Evolutionary conservation across 2,797 vertebrate genomes (phyloP), one percentile per base, ranked within the genome.

Genomic region (Percopsis omiscomaycus): DNA sequence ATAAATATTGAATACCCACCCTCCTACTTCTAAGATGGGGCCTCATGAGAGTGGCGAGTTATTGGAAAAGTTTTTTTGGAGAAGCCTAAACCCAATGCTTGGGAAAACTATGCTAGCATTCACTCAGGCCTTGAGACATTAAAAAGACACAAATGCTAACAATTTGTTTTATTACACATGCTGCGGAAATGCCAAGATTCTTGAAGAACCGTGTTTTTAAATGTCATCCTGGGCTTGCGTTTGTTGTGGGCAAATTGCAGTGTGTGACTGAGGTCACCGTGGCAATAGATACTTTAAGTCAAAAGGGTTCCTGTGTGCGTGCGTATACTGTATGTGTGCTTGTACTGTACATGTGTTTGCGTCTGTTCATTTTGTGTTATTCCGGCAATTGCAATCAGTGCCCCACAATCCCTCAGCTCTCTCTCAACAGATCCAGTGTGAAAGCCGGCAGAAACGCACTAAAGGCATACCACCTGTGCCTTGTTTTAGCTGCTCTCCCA

Each of bases 1-100:
- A n/a, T 72, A 68, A 75, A 78, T 60, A 68, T 52, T 64, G 27
- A 29, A 62, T 57, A 22, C 75, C 69, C 59, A 65, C 12, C 30
- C 30, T 15, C 53, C 37, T 9, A 37, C 30, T 63, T 60, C 44
- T 52, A 30, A 1, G 42, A 66, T 50, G 13, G 30, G n/a, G 13
- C 42, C 3, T 11, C 63, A 61, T 56, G 3, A 62, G 54, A 60
- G n/a, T 3, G 28, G 4, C 64, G 50, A 54, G 55, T 55, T 8
- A 54, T 63, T 61, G 50, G 62, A 15, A 22, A 60, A 9, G 3
- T 59, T 16, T 42, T 42, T 12, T 28, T 4, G 53, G 29, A 52
- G 16, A 60, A 55, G 55, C 46, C 4, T 50, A 56, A 62, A 62
- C 8, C 8, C 5, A 37, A 2, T 8, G 5, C 1, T 9, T 6